Evolutionary conservation across 1,140 invertebrate genomes (phyloP), one percentile per base, ranked within the genome.

Genomic region (Penaeus japonicus): DNA sequence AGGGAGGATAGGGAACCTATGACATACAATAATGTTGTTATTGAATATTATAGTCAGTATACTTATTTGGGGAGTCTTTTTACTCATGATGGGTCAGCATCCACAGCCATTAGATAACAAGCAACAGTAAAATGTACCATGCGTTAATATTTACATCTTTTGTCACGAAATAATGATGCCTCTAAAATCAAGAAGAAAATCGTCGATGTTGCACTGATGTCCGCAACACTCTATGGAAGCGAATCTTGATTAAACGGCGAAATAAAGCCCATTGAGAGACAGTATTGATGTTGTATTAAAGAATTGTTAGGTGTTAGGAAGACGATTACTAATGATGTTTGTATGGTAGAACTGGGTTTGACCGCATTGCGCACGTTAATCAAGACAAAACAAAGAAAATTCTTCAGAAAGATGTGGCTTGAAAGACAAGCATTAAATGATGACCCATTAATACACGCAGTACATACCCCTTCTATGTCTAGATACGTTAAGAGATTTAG

Each of bases 361-460:
- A 18, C 81, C 24, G 0, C 55, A n/a, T 0, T 27, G 3, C 0
- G 53, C 20, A 4, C 82, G 18, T 27, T 84, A 32, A 84, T 47
- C 39, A 70, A 62, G 59, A 59, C 82, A 84, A n/a, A n/a, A 84
- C 82, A 84, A 70, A 47, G 30, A 35, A 73, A 83, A 32, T 70
- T 47, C 35, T 84, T 70, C 32, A n/a, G 57, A 27, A n/a, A n/a
- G 47, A 70, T 59, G 65, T 73, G 32, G 59, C 32, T n/a, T 70
- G 82, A 62, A 35, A 47, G 82, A 84, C 70, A 59, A n/a, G 18
- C 59, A 65, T 39, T 84, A 59, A 15, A 70, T 70, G 82, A 70
- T n/a, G 32, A 70, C 82, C 82, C 55, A 2, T 30, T 84, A 27
- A 70, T 62, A 4, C 81, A 83, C 22, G 24, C 35, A 65, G 15